phyloP scores from a whole-genome alignment of 2,888 invertebrate species.

The Uloborus plumipes region DNA sequence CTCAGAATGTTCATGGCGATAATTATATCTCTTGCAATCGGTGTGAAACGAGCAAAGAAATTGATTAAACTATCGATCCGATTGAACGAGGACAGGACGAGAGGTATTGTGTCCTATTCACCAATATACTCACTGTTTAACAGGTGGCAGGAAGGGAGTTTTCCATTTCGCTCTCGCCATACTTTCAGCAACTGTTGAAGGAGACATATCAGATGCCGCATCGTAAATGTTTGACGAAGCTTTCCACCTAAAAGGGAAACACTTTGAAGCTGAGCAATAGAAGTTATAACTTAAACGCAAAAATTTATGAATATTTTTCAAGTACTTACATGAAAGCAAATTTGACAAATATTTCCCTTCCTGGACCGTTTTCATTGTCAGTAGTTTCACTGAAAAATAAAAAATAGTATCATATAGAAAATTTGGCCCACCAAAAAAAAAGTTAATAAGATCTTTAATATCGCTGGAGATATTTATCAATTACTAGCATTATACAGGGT shows the following conservation, averaged over 20 bases:
- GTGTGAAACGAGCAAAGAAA: too few relatives aligned
- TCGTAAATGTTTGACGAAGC: constrained; percentile 43
- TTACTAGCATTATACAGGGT: too few relatives aligned
- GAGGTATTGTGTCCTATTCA: neutral
- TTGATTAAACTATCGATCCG: too few relatives aligned
- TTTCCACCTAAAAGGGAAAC: constrained; percentile 25
- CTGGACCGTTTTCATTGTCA: neutral
- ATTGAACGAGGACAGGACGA: too few relatives aligned
- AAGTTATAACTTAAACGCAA: too few relatives aligned
- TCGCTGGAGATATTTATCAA: too few relatives aligned
- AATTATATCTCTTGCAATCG: too few relatives aligned
- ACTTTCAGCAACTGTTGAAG: constrained; percentile 4
- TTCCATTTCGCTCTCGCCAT: constrained; percentile 34
- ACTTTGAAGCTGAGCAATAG: too few relatives aligned
- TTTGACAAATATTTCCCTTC: constrained; percentile 20
- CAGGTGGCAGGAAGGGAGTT: neutral
- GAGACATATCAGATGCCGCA: constrained; percentile 18
- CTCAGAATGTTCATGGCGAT: too few relatives aligned
- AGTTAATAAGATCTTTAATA: too few relatives aligned
- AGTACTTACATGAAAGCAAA: constrained; percentile 37
- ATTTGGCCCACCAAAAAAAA: too few relatives aligned
- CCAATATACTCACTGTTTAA: constrained; percentile 20
- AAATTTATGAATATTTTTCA: too few relatives aligned
- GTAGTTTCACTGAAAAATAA: constrained; percentile 19
- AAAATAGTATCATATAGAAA: neutral